Evolutionary conservation across 2,113 vertebrate genomes (phyloP).

Genomic region (Nicator chloris): DNA sequence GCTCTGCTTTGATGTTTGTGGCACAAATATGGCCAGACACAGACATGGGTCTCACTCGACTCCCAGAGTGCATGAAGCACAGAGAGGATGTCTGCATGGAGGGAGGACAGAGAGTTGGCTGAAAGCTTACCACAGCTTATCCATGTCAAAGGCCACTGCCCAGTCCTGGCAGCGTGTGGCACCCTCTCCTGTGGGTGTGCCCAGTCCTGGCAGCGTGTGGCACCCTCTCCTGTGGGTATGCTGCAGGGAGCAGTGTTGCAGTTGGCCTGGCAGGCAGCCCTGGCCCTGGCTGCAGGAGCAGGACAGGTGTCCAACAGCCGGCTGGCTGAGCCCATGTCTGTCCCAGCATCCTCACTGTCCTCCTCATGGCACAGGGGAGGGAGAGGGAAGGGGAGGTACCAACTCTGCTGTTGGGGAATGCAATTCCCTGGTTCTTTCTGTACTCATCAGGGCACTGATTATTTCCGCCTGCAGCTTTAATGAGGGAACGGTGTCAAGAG

Average conservation of each 20-base stretch:
- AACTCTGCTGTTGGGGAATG: not conserved
- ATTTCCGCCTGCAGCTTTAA: not conserved
- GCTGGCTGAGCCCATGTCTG: not conserved
- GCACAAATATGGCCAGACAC: not conserved
- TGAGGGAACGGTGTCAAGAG: not conserved
- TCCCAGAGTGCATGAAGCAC: not conserved
- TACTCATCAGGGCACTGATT: not conserved
- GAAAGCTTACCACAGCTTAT: not conserved
- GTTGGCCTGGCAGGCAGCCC: not conserved
- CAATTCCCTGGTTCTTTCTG: not conserved
- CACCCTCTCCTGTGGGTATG: not conserved
- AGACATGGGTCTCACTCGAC: rapidly evolving
- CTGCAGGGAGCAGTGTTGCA: not conserved
- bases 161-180: rapidly evolving
- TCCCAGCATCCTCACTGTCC: not conserved
- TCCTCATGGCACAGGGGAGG: not conserved
- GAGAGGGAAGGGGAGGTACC: not conserved
- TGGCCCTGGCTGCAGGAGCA: not conserved
- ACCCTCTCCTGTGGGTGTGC: not conserved
- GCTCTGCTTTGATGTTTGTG: not conserved
- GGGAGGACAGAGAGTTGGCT: not conserved
- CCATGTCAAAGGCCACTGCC: too few species aligned
- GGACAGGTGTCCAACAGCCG: not conserved
- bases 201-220: rapidly evolving
- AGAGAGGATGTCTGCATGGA: not conserved